Base-by-base conservation (phyloP, 2,113 vertebrate genomes). In the Platichthys flesus region DNA sequence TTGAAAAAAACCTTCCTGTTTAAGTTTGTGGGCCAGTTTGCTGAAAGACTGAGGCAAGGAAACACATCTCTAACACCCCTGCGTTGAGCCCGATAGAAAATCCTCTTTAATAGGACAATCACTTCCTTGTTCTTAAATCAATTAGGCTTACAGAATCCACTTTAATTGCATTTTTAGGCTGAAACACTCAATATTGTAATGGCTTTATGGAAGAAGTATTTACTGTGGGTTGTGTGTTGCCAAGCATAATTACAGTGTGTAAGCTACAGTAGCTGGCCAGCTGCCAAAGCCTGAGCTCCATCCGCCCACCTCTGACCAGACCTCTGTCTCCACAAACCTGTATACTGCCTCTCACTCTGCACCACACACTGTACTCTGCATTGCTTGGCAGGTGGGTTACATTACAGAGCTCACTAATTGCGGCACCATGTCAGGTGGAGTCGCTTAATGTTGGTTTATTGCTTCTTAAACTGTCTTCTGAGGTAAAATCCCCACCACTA, bases 201-300 rank as follows among this genome's bases (percentile, higher is more conserved):
- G 52, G 55, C 56, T 85, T 88, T 88, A 90, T 80, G 64, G 58
- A 76, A 67, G 79, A 75, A 74, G 66, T 89, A 78, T 87, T 86
- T 83, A 81, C 74, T 72, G 64, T 28, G 67, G 69, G 68, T 73
- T 86, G 83, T 89, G 70, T 84, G 73, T 86, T 90, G 77, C 85
- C 86, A 89, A 90, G 91, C 86, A 86, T 78, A 90, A 90, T 92
- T 91, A 92, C 74, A 80, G 84, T 79, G 71, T 72, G 85, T 85
- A 85, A 87, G 85, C 80, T 77, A 65, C 76, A 76, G 76, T 14
- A 68, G 56, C 79, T 92, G 91, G 89, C 84, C 42, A 23, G 59
- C 76, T 82, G 90, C 91, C 91, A 92, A 79, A 78, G 68, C 79
- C 51, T 71, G 40, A 72, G 82, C 72, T 83, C 61, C 20, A 55